A percentile compares a stretch with the other conserved stretches of the same genome.
These are phyloP conservation scores for Anguilla japonica DNA, from an alignment of 2,113 vertebrate genomes.

Conservation along the genomic window DNA sequence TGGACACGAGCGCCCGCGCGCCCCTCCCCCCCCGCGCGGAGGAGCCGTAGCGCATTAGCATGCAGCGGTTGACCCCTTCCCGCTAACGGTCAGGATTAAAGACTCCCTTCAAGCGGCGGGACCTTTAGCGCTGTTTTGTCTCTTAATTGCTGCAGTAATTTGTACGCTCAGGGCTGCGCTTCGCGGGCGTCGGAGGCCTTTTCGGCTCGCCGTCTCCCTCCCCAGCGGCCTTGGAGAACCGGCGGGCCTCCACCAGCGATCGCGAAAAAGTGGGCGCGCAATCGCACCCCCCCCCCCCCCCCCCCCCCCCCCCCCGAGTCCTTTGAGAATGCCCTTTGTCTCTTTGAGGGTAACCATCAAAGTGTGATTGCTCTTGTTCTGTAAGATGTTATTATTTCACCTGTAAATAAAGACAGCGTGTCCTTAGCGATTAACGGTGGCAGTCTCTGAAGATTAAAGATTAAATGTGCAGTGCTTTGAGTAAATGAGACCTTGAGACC, in stretches of 20 bases:
- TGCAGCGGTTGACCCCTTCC: not conserved
- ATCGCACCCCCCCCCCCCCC: not conserved
- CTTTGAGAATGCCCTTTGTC: not conserved
- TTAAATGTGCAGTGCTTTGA: not conserved
- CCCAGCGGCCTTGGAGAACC: not conserved
- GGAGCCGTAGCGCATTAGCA: not conserved
- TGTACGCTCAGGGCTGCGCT: not conserved
- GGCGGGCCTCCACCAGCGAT: not conserved
- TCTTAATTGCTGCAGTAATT: conserved; percentile 22
- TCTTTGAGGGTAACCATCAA: not conserved
- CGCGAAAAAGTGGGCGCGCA: not conserved
- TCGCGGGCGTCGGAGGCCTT: not conserved
- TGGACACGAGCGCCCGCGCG: too few species aligned
- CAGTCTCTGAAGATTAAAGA: not conserved
- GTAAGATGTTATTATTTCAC: not conserved
- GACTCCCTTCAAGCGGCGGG: not conserved
- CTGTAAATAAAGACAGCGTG: not conserved
- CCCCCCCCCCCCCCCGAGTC: not conserved
- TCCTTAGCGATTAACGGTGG: not conserved
- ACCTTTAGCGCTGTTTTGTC: conserved; percentile 8
- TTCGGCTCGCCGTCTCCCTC: not conserved
- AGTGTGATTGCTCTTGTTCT: not conserved
- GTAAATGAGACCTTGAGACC: not conserved
- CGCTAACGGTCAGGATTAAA: conserved; percentile 2
- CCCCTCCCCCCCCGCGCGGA: not conserved